A percentile compares a stretch with the other conserved stretches of the same genome.
These are phyloP conservation scores for Acrocyrtus sp. DNA, from an alignment of 2,888 invertebrate genomes.

Conservation along the genomic window DNA sequence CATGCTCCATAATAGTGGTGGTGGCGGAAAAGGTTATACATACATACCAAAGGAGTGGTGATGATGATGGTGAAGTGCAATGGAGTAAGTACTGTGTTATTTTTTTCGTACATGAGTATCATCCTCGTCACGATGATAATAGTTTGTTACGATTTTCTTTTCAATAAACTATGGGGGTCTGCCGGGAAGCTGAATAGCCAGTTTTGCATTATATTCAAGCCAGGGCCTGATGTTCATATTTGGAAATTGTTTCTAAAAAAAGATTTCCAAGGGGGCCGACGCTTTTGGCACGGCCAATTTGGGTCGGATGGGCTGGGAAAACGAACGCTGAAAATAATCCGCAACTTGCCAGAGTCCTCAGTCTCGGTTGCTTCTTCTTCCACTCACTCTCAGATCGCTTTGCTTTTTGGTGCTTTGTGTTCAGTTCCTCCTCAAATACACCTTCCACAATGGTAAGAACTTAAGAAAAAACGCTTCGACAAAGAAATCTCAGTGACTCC, in stretches of 20 bases:
- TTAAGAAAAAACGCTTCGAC: slow-evolving; percentile 22
- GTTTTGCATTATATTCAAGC: slow-evolving; percentile 51
- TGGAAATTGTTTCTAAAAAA: slow-evolving; percentile 63
- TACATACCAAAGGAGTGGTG: not conserved
- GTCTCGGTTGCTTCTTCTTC: slow-evolving; percentile 62
- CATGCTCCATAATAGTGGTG: not conserved
- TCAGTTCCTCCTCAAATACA: slow-evolving; percentile 60
- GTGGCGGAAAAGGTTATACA: not conserved
- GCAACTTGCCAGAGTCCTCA: slow-evolving; percentile 57
- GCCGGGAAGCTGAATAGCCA: slow-evolving; percentile 54
- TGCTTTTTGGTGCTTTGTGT: slow-evolving; percentile 61
- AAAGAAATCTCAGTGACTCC: not conserved
- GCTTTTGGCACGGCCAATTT: slow-evolving; percentile 61
- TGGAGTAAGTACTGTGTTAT: not conserved
- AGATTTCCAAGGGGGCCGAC: slow-evolving; percentile 60
- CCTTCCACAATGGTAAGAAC: slow-evolving; percentile 61
- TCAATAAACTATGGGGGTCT: slow-evolving; percentile 53
- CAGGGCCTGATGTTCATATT: slow-evolving; percentile 65
- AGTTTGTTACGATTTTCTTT: slow-evolving; percentile 48
- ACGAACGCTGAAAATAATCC: slow-evolving; percentile 60
- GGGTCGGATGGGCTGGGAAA: slow-evolving; percentile 60
- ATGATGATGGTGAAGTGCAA: not conserved
- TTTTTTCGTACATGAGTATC: not conserved
- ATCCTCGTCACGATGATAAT: slow-evolving; percentile 24
- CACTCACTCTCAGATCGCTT: slow-evolving; percentile 63